Evolutionary conservation across 1,140 invertebrate species (phyloP).

Genomic region (Wiebesia pumilae): DNA sequence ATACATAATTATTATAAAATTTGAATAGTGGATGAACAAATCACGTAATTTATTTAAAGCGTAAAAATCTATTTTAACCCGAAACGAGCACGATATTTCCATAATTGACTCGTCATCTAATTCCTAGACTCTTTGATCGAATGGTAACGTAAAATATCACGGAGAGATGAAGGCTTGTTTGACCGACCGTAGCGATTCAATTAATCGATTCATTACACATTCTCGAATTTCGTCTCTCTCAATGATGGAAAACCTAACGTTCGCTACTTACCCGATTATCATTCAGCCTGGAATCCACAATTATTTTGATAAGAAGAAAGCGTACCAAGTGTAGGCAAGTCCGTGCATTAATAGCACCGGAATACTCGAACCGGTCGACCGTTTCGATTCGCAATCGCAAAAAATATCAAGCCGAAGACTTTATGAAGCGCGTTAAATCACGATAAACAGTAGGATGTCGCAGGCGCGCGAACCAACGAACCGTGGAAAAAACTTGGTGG

Average conservation of each 20-base stretch:
- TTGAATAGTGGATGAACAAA: background rate
- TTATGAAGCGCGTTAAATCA: background rate
- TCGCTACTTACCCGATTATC: background rate
- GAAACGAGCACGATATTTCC: background rate
- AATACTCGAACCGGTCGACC: background rate
- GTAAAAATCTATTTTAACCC: background rate
- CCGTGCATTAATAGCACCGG: background rate
- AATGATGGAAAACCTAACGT: background rate
- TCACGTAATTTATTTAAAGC: background rate
- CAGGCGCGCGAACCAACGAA: too few species aligned
- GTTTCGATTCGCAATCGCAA: background rate
- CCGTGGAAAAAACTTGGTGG: too few species aligned
- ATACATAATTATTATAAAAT: background rate
- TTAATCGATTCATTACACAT: background rate
- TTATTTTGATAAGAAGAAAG: background rate
- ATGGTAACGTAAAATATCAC: background rate
- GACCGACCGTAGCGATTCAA: background rate
- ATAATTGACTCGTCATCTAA: background rate
- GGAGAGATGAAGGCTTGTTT: background rate
- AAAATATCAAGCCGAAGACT: background rate
- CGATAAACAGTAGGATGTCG: background rate
- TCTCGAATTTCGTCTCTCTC: background rate
- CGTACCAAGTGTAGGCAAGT: background rate
- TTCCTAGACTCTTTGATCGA: background rate
- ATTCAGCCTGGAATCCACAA: background rate